A percentile compares a stretch with the other conserved stretches of the same genome.
Conservation (phyloP, 1,140 invertebrate species). For the Ceratina japonica region DNA sequence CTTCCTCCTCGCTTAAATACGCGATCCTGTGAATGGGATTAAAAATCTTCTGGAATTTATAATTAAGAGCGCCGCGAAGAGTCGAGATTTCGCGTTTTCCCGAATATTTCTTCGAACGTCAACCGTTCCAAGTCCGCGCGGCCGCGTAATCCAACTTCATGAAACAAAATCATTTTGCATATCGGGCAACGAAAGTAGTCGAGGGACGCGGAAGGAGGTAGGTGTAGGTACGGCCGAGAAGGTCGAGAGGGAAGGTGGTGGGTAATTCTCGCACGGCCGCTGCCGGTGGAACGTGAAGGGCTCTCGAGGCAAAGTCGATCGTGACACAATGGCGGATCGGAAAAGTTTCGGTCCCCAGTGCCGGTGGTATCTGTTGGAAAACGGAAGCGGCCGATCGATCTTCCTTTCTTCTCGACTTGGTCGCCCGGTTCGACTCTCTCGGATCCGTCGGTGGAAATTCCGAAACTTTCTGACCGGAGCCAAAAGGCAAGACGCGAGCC, state of each 20-base stretch:
- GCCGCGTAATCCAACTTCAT: neutral
- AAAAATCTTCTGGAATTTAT: too few species aligned
- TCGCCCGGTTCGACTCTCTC: too few species aligned
- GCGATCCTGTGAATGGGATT: too few species aligned
- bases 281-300: conserved; percentile 36
- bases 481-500: too few species aligned
- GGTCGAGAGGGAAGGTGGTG: conserved; percentile 38
- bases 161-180: neutral
- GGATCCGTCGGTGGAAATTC: too few species aligned
- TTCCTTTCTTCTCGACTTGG: conserved; percentile 7
- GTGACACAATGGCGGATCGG: conserved; percentile 40
- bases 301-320: conserved; percentile 59
- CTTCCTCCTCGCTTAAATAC: too few species aligned
- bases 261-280: conserved; percentile 55
- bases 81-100: too few species aligned
- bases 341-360: conserved; percentile 45
- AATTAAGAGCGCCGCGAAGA: too few species aligned
- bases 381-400: conserved; percentile 49
- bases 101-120: too few species aligned
- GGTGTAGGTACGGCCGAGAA: conserved; percentile 5
- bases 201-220: neutral
- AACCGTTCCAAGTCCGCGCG: neutral
- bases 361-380: neutral
- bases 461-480: too few species aligned
- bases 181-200: neutral